Conservation (phyloP, 2,888 invertebrate genomes). For the Ceriagrion tenellum region DNA sequence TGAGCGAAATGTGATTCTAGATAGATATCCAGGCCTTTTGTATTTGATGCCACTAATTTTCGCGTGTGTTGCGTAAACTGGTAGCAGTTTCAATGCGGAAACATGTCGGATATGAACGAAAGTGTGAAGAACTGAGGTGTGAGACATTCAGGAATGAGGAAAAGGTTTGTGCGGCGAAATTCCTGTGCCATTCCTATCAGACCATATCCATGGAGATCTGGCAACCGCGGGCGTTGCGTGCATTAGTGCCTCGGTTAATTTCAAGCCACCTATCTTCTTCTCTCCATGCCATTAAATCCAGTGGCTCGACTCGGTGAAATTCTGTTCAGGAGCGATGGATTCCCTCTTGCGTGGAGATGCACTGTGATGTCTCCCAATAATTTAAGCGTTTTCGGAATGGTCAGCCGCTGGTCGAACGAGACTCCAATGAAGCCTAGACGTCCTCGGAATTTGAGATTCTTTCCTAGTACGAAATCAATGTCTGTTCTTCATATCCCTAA, state of each 20-base stretch:
- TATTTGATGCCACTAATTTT: background rate
- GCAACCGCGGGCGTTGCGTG: slow-evolving; percentile 54
- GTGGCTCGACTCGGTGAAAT: slow-evolving; percentile 38
- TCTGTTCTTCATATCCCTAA: too few relatives aligned
- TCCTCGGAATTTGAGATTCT: background rate
- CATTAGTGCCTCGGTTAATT: slow-evolving; percentile 64
- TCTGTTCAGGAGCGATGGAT: slow-evolving; percentile 23
- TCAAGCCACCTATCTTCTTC: slow-evolving; percentile 31
- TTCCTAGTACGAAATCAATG: too few relatives aligned
- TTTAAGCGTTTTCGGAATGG: background rate
- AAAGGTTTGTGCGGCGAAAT: slow-evolving; percentile 39
- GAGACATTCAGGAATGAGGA: background rate
- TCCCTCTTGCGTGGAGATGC: slow-evolving; percentile 42
- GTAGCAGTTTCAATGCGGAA: background rate
- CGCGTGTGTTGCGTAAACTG: background rate
- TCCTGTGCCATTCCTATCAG: slow-evolving; percentile 42
- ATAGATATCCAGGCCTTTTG: too few relatives aligned
- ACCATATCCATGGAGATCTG: slow-evolving; percentile 37
- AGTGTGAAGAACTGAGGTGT: slow-evolving; percentile 39
- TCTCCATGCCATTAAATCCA: slow-evolving; percentile 42
- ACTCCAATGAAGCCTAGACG: background rate
- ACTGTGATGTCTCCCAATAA: background rate
- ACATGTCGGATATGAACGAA: slow-evolving; percentile 12
- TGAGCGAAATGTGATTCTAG: too few relatives aligned
- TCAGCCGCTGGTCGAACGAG: background rate